Percentiles rank a stretch among this genome's conserved stretches.
phyloP scores from a whole-genome alignment of 2,888 invertebrate species.

The Exephanes ischioxanthus region DNA sequence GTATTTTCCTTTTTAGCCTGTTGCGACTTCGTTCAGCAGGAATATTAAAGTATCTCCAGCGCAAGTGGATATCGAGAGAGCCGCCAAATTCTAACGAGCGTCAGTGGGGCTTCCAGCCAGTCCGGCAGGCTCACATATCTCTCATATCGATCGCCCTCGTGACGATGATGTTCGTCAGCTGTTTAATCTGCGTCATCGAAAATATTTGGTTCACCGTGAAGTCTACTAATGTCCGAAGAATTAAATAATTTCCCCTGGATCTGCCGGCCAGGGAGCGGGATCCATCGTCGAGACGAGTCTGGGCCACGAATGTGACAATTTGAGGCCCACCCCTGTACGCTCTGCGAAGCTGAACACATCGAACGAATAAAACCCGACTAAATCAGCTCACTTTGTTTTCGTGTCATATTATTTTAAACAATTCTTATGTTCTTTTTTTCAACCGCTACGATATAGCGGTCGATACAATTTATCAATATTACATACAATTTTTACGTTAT shows the following conservation, averaged over 20 bases:
- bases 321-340: neutral
- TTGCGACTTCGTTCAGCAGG: constrained; percentile 82
- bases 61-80: constrained; percentile 80
- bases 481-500: constrained; percentile 15
- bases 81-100: constrained; percentile 55
- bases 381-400: constrained; percentile 18
- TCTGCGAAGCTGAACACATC: neutral
- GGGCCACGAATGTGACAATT: constrained; percentile 9
- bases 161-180: constrained; percentile 69
- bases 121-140: constrained; percentile 75
- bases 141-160: constrained; percentile 67
- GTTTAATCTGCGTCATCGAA: constrained; percentile 76
- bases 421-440: constrained; percentile 15
- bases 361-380: neutral
- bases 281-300: constrained; percentile 9
- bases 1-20: constrained; percentile 77
- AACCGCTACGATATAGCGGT: constrained; percentile 36
- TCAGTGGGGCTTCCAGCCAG: constrained; percentile 70
- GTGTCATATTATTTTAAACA: constrained; percentile 57
- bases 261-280: constrained; percentile 42
- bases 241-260: neutral
- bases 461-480: constrained; percentile 49
- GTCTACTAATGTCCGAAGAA: constrained; percentile 1
- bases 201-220: constrained; percentile 70
- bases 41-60: constrained; percentile 82